Evolutionary conservation across 1,140 invertebrate genomes (phyloP).

Genomic region (Forficula auricularia): DNA sequence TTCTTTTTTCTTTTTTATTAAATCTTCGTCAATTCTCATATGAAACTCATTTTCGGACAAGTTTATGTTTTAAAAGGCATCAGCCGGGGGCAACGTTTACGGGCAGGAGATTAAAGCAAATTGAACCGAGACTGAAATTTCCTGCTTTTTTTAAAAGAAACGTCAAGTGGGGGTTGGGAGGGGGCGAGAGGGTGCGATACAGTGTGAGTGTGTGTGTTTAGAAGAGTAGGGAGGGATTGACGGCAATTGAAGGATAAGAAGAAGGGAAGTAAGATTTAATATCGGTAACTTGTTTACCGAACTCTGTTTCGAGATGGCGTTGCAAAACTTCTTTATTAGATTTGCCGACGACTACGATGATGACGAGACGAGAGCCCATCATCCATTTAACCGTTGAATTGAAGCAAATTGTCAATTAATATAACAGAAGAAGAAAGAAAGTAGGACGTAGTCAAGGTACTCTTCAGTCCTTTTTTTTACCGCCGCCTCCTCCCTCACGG

Average conservation of each 20-base stretch:
- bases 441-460: too few species aligned
- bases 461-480: too few species aligned
- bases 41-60: constrained; percentile 15
- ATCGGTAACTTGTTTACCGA: constrained; percentile 10
- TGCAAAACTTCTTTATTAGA: constrained; percentile 13
- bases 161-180: constrained; percentile 2
- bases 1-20: constrained; percentile 13
- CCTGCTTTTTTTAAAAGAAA: constrained; percentile 11
- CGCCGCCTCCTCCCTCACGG: too few species aligned
- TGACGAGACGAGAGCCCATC: too few species aligned
- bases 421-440: constrained; percentile 1
- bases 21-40: constrained; percentile 14
- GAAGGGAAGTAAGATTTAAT: constrained; percentile 11
- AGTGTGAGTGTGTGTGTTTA: constrained; percentile 5
- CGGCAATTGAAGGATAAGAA: constrained; percentile 9
- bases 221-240: constrained; percentile 6
- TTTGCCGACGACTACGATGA: constrained; percentile 14
- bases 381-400: constrained; percentile 11
- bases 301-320: constrained; percentile 5
- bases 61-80: constrained; percentile 13
- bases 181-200: constrained; percentile 10
- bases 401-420: constrained; percentile 12
- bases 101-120: constrained; percentile 12
- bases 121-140: constrained; percentile 13
- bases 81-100: constrained; percentile 12